Conservation (phyloP, 2,797 vertebrate species). For the Phrynocephalus vlangalii region DNA sequence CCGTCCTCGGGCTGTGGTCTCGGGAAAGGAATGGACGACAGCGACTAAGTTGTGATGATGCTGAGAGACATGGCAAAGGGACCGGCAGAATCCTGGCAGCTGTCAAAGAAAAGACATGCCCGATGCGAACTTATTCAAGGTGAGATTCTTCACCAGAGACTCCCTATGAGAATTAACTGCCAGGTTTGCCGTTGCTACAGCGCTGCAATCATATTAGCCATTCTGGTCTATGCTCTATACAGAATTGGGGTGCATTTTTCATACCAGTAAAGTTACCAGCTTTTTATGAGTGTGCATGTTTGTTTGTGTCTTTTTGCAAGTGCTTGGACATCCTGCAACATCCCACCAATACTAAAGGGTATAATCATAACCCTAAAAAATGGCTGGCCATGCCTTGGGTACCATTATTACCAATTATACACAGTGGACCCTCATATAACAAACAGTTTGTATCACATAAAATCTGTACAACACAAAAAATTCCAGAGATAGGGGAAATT, state of each 20-base stretch:
- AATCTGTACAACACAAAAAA: too few species aligned
- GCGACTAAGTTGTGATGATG: constrained; percentile 71
- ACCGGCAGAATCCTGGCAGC: constrained; percentile 48
- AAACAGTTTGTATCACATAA: too few species aligned
- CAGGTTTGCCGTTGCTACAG: background rate
- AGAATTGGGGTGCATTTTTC: background rate
- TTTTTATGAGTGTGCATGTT: background rate
- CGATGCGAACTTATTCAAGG: background rate
- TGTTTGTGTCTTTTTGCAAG: background rate
- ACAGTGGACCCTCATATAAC: too few species aligned
- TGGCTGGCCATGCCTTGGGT: too few species aligned
- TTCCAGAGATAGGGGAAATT: too few species aligned
- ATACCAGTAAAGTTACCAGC: background rate
- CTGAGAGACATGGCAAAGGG: constrained; percentile 52
- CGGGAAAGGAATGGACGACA: constrained; percentile 30
- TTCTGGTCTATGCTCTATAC: background rate
- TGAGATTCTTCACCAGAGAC: background rate
- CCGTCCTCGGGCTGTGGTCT: constrained; percentile 55
- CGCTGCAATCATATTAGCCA: background rate
- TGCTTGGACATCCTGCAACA: background rate
- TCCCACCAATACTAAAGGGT: background rate
- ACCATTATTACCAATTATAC: too few species aligned
- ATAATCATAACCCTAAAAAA: too few species aligned
- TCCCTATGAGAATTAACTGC: background rate
- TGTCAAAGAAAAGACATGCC: constrained; percentile 15